phyloP scores from a whole-genome alignment of 2,888 invertebrate genomes.

The Mellilla xanthometata region DNA sequence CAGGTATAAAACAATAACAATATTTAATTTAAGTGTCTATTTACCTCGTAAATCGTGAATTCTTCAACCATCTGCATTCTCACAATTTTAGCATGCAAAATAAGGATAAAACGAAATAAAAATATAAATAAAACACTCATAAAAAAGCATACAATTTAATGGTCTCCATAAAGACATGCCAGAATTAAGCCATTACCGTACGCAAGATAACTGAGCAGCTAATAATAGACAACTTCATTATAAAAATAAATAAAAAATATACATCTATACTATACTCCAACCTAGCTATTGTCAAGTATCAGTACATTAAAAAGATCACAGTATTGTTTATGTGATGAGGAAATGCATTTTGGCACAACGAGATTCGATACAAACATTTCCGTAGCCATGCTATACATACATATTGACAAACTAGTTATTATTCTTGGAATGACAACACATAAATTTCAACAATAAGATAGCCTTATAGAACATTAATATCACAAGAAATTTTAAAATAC shows the following conservation, averaged over 20 bases:
- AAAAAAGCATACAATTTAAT: conserved; percentile 80
- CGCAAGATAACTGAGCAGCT: conserved; percentile 60
- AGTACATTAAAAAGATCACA: conserved; percentile 63
- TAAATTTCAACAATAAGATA: conserved; percentile 56
- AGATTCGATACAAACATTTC: conserved; percentile 57
- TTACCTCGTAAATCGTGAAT: conserved; percentile 54
- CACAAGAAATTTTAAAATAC: conserved; percentile 78
- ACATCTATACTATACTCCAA: conserved; percentile 58
- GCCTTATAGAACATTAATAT: conserved; percentile 75
- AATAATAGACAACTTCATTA: conserved; percentile 72
- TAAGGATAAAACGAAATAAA: conserved; percentile 46
- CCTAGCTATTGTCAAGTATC: conserved; percentile 60
- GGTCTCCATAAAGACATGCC: conserved; percentile 76
- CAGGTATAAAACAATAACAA: conserved; percentile 9
- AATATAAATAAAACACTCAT: conserved; percentile 62
- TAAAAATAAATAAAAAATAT: conserved; percentile 73
- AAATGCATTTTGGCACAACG: conserved; percentile 77
- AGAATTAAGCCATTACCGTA: conserved; percentile 71
- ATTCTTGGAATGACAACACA: conserved; percentile 61
- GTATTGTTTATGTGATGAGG: conserved; percentile 50
- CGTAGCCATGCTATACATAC: conserved; percentile 19
- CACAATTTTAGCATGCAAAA: conserved; percentile 62
- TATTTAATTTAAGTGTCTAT: conserved; percentile 37
- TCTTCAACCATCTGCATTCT: conserved; percentile 75
- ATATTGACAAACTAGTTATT: conserved; percentile 25